Evolutionary conservation across 2,888 invertebrate species (phyloP), one percentile per base, ranked within the genome.

Genomic region (Macaria notata): DNA sequence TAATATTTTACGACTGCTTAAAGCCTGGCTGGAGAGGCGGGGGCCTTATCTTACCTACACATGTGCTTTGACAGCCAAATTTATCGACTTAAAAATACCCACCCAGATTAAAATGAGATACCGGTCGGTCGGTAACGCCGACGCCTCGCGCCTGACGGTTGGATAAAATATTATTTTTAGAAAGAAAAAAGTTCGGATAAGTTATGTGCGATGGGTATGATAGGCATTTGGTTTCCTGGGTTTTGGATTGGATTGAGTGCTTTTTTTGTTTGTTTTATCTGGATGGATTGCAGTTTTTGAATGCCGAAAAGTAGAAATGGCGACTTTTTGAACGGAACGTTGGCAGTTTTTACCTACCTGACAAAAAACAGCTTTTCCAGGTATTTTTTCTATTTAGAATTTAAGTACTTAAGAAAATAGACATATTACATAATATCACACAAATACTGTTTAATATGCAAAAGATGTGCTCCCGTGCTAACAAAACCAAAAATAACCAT

Each of bases 21-120:
- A 72, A 78, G 71, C 63, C 67, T 68, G 78, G 73, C 62, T 61
- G 68, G 71, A 76, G 72, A 83, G 86, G 84, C 83, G 84, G 83
- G 83, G 76, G 73, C 76, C 84, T 85, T 87, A 88, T 89, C 88
- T 84, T 73, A 77, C 84, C 81, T 79, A 81, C 85, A 85, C 84
- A 85, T 88, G 86, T 85, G 86, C 60, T 54, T 44, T 85, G 89
- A 88, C 89, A 88, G 78, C 83, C 84, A 86, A 89, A 89, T 90
- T 90, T 90, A 89, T 89, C 84, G 88, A 81, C 87, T 85, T 83
- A 84, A 88, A 88, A 88, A 87, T 86, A 88, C 77, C 82, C 86
- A 79, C 71, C 79, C 79, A 88, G 87, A 88, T 88, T 86, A 88
- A 83, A 80, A 79, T 76, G 77, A 86, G 86, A 87, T 87, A 88